Evolutionary conservation across 2,888 invertebrate genomes (phyloP), one percentile per base, ranked within the genome.

Genomic region (Homarus gammarus): DNA sequence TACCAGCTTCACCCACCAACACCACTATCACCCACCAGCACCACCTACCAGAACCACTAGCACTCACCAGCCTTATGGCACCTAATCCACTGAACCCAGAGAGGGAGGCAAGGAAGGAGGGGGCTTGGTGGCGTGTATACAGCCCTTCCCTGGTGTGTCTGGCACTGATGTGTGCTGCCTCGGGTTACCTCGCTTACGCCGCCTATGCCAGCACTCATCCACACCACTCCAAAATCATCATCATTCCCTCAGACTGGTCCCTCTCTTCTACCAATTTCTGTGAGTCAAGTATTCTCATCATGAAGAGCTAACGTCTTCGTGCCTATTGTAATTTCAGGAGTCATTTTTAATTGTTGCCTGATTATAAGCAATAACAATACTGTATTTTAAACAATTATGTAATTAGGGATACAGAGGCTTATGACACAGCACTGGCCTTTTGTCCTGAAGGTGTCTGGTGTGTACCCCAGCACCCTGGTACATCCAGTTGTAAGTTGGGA

Each of bases 51-150:
- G 18, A 15, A 75, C 73, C 12, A 40, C 49, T 33, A 82, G 68
- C 49, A 82, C 64, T 40, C n/a, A 0, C 38, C 27, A n/a, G 5
- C 5, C 22, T 22, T 33, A 88, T 83, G 83, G 36, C 73, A 0
- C 88, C 88, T 15, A 83, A 88, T 49, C 88, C 88, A n/a, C 27
- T 83, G n/a, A 87, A 22, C n/a, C 73, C 82, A 1, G 87, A 87
- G 75, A 18, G n/a, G n/a, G 87, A 87, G 75, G 87, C 87, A 10
- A 33, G 87, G 18, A 70, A 82, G 31, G 87, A 87, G 36, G 87
- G 87, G 8, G n/a, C 73, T 8, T 87, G 87, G 82, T 82, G 75
- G 64, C 73, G 87, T 0, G 87, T 87, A 27, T 87, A 87, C 82
- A 75, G 61, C 64, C 75, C 72, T 1, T 44, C 82, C 15, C 56